Percentiles rank a stretch among this genome's conserved stretches.
phyloP scores from a whole-genome alignment of 2,113 vertebrate species.

The Alethe diademata region DNA sequence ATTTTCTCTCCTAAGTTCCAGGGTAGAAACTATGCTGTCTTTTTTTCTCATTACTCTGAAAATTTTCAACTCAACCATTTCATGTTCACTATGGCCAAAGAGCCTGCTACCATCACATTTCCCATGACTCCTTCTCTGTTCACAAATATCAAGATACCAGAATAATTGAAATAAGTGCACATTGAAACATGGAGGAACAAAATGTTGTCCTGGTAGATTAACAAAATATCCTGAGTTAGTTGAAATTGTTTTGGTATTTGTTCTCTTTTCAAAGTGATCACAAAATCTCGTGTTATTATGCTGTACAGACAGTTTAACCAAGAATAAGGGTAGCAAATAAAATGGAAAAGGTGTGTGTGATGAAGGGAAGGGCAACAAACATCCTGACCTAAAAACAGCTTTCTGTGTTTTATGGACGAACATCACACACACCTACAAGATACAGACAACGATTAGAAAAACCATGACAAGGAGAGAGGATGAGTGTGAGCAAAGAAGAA shows the following conservation, averaged over 20 bases:
- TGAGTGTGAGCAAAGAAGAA: background rate
- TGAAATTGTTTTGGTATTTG: background rate
- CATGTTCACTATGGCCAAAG: background rate
- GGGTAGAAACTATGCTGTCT: background rate
- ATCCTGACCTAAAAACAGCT: background rate
- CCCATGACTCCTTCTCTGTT: background rate
- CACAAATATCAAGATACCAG: background rate
- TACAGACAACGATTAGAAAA: background rate
- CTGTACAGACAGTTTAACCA: background rate
- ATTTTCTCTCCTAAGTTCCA: background rate
- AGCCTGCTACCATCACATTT: background rate
- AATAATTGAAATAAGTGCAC: background rate
- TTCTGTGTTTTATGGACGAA: background rate
- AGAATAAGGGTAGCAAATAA: background rate
- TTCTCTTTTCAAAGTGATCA: background rate
- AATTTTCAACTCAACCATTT: background rate
- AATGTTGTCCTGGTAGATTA: background rate
- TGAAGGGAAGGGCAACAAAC: background rate
- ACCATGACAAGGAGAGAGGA: background rate
- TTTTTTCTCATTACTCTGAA: background rate
- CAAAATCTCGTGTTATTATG: background rate
- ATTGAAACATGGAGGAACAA: background rate
- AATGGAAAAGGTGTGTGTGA: background rate
- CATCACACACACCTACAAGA: background rate
- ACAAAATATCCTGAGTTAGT: background rate